phyloP scores from a whole-genome alignment of 2,113 vertebrate genomes.

The Alexandromys fortis region DNA sequence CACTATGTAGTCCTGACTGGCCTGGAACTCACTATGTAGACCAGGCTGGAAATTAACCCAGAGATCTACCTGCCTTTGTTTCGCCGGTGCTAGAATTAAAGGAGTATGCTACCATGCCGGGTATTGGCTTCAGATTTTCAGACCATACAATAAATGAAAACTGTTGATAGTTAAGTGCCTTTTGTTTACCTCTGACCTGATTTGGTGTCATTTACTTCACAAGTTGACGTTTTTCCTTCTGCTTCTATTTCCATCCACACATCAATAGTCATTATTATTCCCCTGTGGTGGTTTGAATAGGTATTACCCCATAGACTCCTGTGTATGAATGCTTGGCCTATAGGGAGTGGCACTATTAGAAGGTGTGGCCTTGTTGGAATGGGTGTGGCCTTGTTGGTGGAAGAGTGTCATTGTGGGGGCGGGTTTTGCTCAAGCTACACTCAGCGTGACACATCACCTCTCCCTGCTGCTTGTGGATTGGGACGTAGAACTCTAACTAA shows the following conservation, averaged over 20 bases:
- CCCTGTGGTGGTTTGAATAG: not conserved
- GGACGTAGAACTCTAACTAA: not conserved
- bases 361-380: not conserved
- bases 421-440: not conserved
- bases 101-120: too few relatives aligned
- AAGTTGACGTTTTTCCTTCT: not conserved
- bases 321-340: not conserved
- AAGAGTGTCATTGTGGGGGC: not conserved
- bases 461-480: accelerated
- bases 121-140: not conserved
- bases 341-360: not conserved
- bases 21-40: not conserved
- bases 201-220: not conserved
- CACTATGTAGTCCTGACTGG: not conserved
- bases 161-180: not conserved
- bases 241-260: not conserved
- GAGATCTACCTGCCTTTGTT: not conserved
- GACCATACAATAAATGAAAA: not conserved
- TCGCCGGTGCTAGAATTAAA: not conserved
- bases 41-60: not conserved
- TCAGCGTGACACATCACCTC: not conserved
- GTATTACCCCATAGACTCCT: not conserved
- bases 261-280: not conserved
- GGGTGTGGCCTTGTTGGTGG: not conserved
- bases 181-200: not conserved